These are phyloP conservation scores for Drosophila mojavensis DNA, from an alignment of 1,140 invertebrate genomes.

Conservation along the genomic window DNA sequence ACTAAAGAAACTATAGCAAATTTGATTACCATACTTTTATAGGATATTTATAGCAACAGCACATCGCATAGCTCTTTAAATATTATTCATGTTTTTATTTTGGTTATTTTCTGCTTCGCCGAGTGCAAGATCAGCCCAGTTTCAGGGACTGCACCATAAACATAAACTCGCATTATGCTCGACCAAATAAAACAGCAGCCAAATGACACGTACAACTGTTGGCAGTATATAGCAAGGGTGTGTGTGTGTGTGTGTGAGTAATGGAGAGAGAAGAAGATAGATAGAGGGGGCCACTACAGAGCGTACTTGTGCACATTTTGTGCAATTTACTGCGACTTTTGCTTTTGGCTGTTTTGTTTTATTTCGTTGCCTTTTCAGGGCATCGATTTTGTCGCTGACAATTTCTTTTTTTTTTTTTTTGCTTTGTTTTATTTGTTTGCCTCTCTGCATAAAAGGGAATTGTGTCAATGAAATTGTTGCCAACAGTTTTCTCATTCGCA, in stretches of 20 bases:
- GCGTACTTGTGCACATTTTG: conserved; percentile 37
- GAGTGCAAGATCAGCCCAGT: conserved; percentile 76
- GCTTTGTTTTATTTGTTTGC: conserved; percentile 45
- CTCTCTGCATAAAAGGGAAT: conserved; percentile 42
- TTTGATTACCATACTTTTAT: not conserved
- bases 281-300: not conserved
- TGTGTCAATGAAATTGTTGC: conserved; percentile 79
- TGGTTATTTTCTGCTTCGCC: conserved; percentile 65
- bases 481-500: conserved; percentile 42
- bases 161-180: conserved; percentile 76
- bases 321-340: conserved; percentile 75
- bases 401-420: conserved; percentile 19
- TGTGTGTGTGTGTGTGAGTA: too few relatives aligned
- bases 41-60: not conserved
- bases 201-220: conserved; percentile 77
- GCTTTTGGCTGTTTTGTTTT: conserved; percentile 71
- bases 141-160: conserved; percentile 63
- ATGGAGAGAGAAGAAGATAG: too few relatives aligned
- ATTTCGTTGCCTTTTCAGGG: conserved; percentile 74
- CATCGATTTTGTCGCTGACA: conserved; percentile 74
- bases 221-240: not conserved
- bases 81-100: conserved; percentile 38
- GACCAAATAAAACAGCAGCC: conserved; percentile 76
- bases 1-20: not conserved
- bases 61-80: not conserved